A percentile compares a stretch with the other conserved stretches of the same genome.
Conservation (phyloP, 2,113 vertebrate genomes). For the Triplophysa rosa region DNA sequence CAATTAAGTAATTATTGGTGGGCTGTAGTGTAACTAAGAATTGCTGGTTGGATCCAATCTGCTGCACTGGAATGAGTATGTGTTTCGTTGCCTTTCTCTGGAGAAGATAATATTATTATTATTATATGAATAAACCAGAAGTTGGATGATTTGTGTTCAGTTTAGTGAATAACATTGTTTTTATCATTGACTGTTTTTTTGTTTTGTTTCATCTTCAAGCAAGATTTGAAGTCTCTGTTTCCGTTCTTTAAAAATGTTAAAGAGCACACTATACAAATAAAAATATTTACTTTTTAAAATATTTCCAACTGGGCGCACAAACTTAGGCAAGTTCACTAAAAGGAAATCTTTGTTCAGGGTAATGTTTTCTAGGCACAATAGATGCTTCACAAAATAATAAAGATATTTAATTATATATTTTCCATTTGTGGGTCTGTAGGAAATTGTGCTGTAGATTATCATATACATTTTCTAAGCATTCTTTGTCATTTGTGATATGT, state of each 20-base stretch:
- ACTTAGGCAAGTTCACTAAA: background rate
- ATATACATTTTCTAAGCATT: no score
- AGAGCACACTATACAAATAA: constrained; percentile 18
- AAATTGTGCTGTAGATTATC: no score
- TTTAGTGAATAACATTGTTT: background rate
- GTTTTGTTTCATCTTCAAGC: constrained; percentile 8
- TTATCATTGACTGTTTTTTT: constrained; percentile 6
- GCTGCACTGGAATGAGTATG: constrained; percentile 65
- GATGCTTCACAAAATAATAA: no score
- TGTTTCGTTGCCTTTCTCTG: constrained; percentile 63
- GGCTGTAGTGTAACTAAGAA: constrained; percentile 64
- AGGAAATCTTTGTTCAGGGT: no score
- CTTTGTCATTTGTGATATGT: no score
- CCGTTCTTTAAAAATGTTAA: constrained; percentile 41
- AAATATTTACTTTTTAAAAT: constrained; percentile 20
- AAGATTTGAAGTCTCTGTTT: background rate
- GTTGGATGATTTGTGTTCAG: constrained; percentile 53
- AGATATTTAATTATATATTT: no score
- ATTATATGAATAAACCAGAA: constrained; percentile 60
- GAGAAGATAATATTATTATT: constrained; percentile 63
- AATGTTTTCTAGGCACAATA: no score
- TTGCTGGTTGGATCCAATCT: constrained; percentile 65
- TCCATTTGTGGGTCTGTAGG: no score
- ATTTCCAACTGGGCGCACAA: background rate
- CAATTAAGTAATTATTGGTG: constrained; percentile 65